These are phyloP conservation scores for Scolanthus callimorphus DNA, from an alignment of 92 coral and sea anemone species.

Conservation along the genomic window DNA sequence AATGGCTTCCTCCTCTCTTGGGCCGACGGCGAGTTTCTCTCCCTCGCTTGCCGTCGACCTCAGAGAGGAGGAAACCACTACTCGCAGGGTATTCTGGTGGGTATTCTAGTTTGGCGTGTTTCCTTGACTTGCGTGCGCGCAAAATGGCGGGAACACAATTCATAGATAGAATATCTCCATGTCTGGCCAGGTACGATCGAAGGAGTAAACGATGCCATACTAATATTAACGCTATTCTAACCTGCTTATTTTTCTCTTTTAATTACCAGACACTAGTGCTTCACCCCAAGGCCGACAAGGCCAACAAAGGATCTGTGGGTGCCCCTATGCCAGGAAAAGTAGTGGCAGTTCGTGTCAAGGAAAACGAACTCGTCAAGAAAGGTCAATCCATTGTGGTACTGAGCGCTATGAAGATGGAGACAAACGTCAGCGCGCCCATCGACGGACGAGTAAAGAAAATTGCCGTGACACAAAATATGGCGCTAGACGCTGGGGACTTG, in stretches of 20 bases:
- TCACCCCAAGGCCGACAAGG: conserved; percentile 88
- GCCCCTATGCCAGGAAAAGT: conserved; percentile 99
- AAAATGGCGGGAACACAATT: too few species aligned
- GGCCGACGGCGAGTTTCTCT: too few species aligned
- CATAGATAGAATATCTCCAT: too few species aligned
- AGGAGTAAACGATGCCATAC: too few species aligned
- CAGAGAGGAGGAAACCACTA: too few species aligned
- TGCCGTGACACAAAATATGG: conserved; percentile 55
- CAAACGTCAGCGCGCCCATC: conserved; percentile 88
- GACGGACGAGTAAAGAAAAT: conserved; percentile 80
- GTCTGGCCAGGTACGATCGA: too few species aligned
- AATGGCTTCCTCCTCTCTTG: too few species aligned
- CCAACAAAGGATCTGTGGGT: conserved; percentile 95
- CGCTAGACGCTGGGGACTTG: conserved; percentile 80
- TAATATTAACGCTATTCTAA: too few species aligned
- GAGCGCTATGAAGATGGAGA: conserved; percentile 99
- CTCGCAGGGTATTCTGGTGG: too few species aligned
- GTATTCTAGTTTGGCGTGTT: too few species aligned
- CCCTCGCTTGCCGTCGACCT: too few species aligned
- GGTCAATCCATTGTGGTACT: conserved; percentile 89
- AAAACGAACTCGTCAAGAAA: conserved; percentile 84
- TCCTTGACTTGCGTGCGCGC: too few species aligned
- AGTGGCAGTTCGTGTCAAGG: conserved; percentile 92
- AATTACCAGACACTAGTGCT: conserved; percentile 58
- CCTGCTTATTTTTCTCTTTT: not conserved